phyloP scores from a whole-genome alignment of 2,888 invertebrate species.

The Gerris lacustris region DNA sequence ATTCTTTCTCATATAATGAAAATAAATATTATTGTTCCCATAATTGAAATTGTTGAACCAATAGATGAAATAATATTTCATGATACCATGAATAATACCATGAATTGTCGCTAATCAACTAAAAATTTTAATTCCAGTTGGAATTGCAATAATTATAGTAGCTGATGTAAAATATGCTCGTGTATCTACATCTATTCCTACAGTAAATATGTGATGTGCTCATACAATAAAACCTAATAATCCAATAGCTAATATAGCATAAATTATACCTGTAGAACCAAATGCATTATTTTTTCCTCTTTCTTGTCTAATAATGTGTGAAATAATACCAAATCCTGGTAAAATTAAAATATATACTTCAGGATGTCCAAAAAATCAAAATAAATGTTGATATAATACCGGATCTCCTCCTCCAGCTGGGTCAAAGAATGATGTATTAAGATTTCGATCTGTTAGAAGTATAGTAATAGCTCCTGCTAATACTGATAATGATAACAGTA shows the following conservation, averaged over 20 bases:
- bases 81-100: too few relatives aligned
- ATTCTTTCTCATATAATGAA: constrained; percentile 50
- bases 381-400: constrained; percentile 68
- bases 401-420: constrained; percentile 69
- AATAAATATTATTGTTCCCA: constrained; percentile 47
- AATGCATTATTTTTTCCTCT: constrained; percentile 63
- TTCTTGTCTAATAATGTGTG: constrained; percentile 63
- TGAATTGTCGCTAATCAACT: too few relatives aligned
- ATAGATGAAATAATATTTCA: constrained; percentile 56
- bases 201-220: constrained; percentile 12
- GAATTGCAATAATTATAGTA: too few relatives aligned
- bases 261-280: constrained; percentile 61
- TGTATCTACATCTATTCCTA: constrained; percentile 51
- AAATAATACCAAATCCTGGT: constrained; percentile 70
- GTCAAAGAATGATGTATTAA: constrained; percentile 71
- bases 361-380: constrained; percentile 80
- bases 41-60: constrained; percentile 51
- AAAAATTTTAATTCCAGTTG: too few relatives aligned
- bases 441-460: constrained; percentile 63
- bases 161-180: too few relatives aligned
- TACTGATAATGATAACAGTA: constrained; percentile 58
- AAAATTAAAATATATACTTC: constrained; percentile 79
- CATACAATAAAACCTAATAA: constrained; percentile 66
- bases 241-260: constrained; percentile 73
- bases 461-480: constrained; percentile 70